Conservation (phyloP, 2,113 vertebrate genomes). For the Poeciliopsis prolifica region DNA sequence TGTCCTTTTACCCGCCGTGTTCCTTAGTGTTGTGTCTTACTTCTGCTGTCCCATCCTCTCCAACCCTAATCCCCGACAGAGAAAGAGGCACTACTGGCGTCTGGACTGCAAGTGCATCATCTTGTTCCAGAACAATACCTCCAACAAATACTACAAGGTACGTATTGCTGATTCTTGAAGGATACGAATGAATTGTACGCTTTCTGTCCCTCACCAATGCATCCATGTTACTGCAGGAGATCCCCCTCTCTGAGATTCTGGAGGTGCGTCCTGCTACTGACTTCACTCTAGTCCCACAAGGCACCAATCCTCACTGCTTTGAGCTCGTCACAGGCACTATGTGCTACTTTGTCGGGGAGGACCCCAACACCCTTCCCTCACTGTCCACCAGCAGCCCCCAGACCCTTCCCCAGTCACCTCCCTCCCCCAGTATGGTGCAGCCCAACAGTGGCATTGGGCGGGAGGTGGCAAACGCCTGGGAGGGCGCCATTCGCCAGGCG, state of each 20-base stretch:
- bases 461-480: conserved; percentile 86
- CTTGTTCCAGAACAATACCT: conserved; percentile 90
- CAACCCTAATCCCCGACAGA: conserved; percentile 71
- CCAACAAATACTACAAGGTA: conserved; percentile 93
- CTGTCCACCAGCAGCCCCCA: conserved; percentile 38
- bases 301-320: conserved; percentile 88
- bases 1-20: conserved; percentile 1
- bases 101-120: conserved; percentile 92
- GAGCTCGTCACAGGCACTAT: conserved; percentile 86
- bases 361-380: conserved; percentile 67
- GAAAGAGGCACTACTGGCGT: conserved; percentile 91
- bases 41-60: conserved; percentile 41
- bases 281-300: conserved; percentile 81
- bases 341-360: conserved; percentile 89
- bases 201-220: background rate
- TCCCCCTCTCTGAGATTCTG: conserved; percentile 89
- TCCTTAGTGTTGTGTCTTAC: conserved; percentile 9
- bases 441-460: conserved; percentile 82
- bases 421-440: conserved; percentile 71
- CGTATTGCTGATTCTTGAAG: background rate
- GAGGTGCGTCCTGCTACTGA: conserved; percentile 80
- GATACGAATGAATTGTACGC: background rate
- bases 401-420: conserved; percentile 49
- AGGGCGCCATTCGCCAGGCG: conserved; percentile 87
- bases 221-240: conserved; percentile 77